Evolutionary conservation across 30 jellyfish, hydroid and myxozoan genomes (phyloP).

Genomic region (Cassiopea andromeda): DNA sequence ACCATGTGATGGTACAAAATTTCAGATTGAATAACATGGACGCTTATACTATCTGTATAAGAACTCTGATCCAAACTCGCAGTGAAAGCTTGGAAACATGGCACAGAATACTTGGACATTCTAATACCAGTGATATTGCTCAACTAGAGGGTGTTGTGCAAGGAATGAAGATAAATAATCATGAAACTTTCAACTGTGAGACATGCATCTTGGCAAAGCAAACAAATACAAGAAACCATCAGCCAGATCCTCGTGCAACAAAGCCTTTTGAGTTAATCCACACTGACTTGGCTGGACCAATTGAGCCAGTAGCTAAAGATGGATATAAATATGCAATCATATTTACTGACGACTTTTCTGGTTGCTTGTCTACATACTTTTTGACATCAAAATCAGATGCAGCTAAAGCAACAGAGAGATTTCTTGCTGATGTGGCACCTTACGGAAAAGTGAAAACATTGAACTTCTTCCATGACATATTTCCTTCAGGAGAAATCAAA

Average conservation of each 20-base stretch:
- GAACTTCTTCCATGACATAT: constrained; percentile 64
- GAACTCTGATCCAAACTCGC: too few species aligned
- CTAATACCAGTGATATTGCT: constrained; percentile 32
- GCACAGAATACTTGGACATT: constrained; percentile 64
- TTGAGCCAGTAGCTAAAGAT: constrained; percentile 31
- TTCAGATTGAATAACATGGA: too few species aligned
- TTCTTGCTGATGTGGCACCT: not conserved
- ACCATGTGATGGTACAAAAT: too few species aligned
- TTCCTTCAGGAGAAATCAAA: constrained; percentile 60
- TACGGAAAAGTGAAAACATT: constrained; percentile 34
- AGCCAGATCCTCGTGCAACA: constrained; percentile 16
- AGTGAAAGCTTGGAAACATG: constrained; percentile 1
- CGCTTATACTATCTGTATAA: too few species aligned
- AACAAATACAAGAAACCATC: not conserved
- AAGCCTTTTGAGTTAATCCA: constrained; percentile 17
- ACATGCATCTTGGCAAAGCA: constrained; percentile 13
- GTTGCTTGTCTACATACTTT: not conserved
- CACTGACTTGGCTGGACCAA: constrained; percentile 42
- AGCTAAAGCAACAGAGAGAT: not conserved
- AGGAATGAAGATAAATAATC: constrained; percentile 33
- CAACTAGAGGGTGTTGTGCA: constrained; percentile 23
- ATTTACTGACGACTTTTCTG: not conserved
- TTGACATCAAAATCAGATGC: not conserved
- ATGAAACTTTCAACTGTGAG: constrained; percentile 35
- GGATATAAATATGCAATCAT: constrained; percentile 30